Conservation (phyloP, 2,113 vertebrate genomes). For the Peromyscus polionotus region DNA sequence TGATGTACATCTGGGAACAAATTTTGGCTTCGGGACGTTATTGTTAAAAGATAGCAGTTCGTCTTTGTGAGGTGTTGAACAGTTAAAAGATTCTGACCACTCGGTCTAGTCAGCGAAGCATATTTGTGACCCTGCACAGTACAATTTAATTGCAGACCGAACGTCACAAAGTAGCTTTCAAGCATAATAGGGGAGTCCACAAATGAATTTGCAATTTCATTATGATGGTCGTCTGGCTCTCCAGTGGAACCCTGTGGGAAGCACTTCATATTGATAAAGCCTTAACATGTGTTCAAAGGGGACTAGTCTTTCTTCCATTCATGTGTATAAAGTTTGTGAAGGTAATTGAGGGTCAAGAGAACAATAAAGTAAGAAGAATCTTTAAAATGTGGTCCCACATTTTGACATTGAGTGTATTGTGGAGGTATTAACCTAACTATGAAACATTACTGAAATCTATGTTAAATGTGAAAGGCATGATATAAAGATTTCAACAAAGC, state of each 20-base stretch:
- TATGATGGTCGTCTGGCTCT: slow-evolving; percentile 65
- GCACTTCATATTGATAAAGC: slow-evolving; percentile 67
- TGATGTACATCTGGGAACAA: slow-evolving; percentile 66
- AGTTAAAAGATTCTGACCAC: slow-evolving; percentile 71
- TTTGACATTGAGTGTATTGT: slow-evolving; percentile 42
- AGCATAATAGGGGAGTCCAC: slow-evolving; percentile 59
- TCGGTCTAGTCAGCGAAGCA: slow-evolving; percentile 24
- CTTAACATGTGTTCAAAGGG: slow-evolving; percentile 57
- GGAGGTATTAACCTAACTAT: neutral
- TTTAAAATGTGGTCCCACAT: slow-evolving; percentile 62
- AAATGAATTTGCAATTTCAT: slow-evolving; percentile 76
- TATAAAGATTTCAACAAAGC: slow-evolving; percentile 49
- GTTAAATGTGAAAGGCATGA: slow-evolving; percentile 48
- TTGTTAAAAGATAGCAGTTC: slow-evolving; percentile 63
- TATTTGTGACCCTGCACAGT: slow-evolving; percentile 74
- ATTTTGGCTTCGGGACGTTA: slow-evolving; percentile 54
- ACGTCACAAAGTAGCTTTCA: slow-evolving; percentile 78
- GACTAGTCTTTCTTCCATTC: slow-evolving; percentile 70
- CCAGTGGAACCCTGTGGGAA: slow-evolving; percentile 70
- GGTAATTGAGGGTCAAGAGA: slow-evolving; percentile 74
- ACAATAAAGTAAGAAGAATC: slow-evolving; percentile 76
- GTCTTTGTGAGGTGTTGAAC: slow-evolving; percentile 52
- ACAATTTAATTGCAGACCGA: slow-evolving; percentile 75
- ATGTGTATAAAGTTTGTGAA: slow-evolving; percentile 61
- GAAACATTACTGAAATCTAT: slow-evolving; percentile 22